These are phyloP conservation scores for Drosophila pegasa DNA, from an alignment of 2,888 invertebrate species.

Conservation along the genomic window DNA sequence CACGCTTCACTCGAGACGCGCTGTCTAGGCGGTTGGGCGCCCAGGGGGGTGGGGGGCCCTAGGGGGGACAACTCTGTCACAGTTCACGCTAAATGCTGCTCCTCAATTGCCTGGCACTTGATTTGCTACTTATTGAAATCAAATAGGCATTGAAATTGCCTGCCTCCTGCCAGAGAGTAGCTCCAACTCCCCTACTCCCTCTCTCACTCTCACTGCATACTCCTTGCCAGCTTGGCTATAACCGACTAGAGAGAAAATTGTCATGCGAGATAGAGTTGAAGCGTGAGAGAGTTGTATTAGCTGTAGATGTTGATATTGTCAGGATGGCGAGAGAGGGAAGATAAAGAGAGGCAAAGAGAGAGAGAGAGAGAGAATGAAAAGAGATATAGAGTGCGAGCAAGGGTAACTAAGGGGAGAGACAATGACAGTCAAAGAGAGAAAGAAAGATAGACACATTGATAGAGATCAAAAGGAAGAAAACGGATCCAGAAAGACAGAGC, in stretches of 20 bases:
- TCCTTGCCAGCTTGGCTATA: background rate
- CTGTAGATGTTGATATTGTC: too few relatives aligned
- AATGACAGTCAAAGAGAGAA: too few relatives aligned
- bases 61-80: conserved; percentile 21
- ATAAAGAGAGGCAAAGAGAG: background rate
- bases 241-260: background rate
- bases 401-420: background rate
- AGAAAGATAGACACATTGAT: too few relatives aligned
- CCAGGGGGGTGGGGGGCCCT: too few relatives aligned
- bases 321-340: too few relatives aligned
- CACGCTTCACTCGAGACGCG: conserved; percentile 7
- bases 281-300: too few relatives aligned
- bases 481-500: too few relatives aligned
- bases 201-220: background rate
- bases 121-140: conserved; percentile 78
- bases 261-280: too few relatives aligned
- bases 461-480: too few relatives aligned
- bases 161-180: background rate
- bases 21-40: too few relatives aligned
- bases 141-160: conserved; percentile 70
- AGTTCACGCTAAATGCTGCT: conserved; percentile 15
- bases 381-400: background rate
- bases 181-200: too few relatives aligned
- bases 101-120: conserved; percentile 59
- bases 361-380: background rate